Conservation (phyloP, 30 jellyfish, hydroid and myxozoan genomes). For the Turritopsis rubra region DNA sequence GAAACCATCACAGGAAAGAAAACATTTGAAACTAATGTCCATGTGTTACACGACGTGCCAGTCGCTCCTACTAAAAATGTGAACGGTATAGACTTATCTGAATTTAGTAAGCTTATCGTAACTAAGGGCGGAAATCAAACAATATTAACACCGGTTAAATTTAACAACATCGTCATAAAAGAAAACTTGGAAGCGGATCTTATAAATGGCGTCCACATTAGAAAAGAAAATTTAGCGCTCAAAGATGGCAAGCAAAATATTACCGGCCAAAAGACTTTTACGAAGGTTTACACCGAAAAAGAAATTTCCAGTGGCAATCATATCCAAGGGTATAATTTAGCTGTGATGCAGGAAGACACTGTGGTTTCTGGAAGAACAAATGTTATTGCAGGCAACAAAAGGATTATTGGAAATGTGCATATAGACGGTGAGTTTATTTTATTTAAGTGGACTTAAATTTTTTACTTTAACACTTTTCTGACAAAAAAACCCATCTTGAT, state of each 20-base stretch:
- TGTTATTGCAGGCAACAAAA: constrained; percentile 42
- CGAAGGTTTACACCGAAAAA: constrained; percentile 28
- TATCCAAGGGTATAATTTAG: constrained; percentile 35
- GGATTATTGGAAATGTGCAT: constrained; percentile 20
- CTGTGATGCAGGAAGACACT: constrained; percentile 44
- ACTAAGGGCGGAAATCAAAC: constrained; percentile 36
- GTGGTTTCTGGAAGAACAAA: constrained; percentile 47
- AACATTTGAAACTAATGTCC: constrained; percentile 34
- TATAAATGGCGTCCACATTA: constrained; percentile 43
- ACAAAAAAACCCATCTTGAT: background rate
- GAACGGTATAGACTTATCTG: constrained; percentile 71
- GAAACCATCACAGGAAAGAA: constrained; percentile 63
- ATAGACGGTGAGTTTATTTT: constrained; percentile 39
- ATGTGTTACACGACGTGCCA: constrained; percentile 33
- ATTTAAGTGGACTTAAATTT: too few relatives aligned
- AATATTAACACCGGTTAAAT: constrained; percentile 31
- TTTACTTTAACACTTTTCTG: background rate
- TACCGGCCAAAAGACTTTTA: constrained; percentile 56
- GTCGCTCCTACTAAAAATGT: constrained; percentile 37
- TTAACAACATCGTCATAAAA: background rate
- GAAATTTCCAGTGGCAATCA: constrained; percentile 24
- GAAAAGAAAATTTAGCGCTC: constrained; percentile 31
- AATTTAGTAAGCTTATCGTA: constrained; percentile 36
- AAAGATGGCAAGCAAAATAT: constrained; percentile 28
- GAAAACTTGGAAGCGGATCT: constrained; percentile 27